phyloP scores from a whole-genome alignment of 2,888 invertebrate genomes.

The Hermaeophaga mercurialis region DNA sequence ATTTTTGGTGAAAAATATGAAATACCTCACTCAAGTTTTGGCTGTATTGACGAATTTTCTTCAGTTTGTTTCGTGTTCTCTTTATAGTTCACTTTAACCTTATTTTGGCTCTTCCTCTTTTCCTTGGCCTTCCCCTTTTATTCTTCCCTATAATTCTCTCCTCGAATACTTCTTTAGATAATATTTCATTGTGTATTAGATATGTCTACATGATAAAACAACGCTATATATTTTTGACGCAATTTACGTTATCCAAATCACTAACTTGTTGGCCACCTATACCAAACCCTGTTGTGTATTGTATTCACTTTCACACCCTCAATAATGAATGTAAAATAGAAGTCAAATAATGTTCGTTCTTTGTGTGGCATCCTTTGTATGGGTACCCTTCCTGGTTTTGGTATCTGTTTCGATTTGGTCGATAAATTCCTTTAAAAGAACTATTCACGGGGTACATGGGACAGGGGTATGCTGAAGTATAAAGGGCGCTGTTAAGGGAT shows the following conservation, averaged over 20 bases:
- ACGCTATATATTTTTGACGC: neutral
- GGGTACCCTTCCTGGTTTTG: conserved; percentile 10
- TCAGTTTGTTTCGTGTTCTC: too few species aligned
- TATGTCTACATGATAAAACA: too few species aligned
- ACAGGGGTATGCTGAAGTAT: too few species aligned
- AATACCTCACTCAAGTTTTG: too few species aligned
- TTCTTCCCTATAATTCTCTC: too few species aligned
- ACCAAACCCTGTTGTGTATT: conserved; percentile 16
- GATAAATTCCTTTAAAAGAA: conserved; percentile 20
- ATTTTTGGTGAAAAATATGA: too few species aligned
- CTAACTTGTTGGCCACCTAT: conserved; percentile 3
- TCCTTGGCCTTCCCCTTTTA: too few species aligned
- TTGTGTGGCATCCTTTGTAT: conserved; percentile 8
- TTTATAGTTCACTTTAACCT: too few species aligned
- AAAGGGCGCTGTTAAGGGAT: neutral
- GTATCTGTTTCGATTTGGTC: conserved; percentile 21
- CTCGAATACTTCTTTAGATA: too few species aligned
- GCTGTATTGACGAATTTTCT: too few species aligned
- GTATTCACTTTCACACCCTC: conserved; percentile 26
- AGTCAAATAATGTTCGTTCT: conserved; percentile 25
- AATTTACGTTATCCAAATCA: neutral
- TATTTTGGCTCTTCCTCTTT: too few species aligned
- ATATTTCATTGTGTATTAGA: too few species aligned
- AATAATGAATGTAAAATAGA: conserved; percentile 25
- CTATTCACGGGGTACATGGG: neutral